phyloP scores from a whole-genome alignment of 2,797 vertebrate species.

The Neosilurus hyrtlii region DNA sequence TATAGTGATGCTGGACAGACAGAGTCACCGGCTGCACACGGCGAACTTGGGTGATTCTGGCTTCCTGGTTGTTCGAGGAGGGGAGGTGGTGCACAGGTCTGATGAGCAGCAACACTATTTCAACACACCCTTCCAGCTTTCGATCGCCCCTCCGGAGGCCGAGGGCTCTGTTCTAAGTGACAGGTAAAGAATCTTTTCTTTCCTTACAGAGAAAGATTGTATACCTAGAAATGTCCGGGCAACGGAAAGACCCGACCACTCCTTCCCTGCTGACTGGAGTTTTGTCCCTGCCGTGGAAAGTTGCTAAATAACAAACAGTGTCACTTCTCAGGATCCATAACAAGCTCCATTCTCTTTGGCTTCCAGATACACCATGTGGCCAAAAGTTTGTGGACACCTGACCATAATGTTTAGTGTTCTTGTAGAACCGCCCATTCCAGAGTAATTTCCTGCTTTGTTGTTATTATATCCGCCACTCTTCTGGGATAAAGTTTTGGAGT shows the following conservation, averaged over 20 bases:
- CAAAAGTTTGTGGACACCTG: neutral
- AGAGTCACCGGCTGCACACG: constrained; percentile 89
- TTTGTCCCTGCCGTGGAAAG: neutral
- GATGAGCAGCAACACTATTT: constrained; percentile 99
- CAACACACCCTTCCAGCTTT: constrained; percentile 98
- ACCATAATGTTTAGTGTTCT: neutral
- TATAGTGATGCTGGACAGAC: constrained; percentile 92
- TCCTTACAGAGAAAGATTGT: neutral
- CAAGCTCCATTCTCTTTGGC: neutral
- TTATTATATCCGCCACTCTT: too few species aligned
- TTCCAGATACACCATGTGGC: neutral
- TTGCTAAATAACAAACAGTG: neutral
- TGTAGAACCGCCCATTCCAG: neutral
- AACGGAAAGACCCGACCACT: neutral
- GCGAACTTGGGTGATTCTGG: constrained; percentile 96
- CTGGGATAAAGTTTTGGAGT: neutral
- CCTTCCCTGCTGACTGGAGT: constrained; percentile 1
- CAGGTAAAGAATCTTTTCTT: constrained; percentile 76
- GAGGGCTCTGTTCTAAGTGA: constrained; percentile 93
- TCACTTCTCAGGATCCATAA: neutral
- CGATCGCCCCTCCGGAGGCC: constrained; percentile 90
- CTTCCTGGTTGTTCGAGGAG: constrained; percentile 91
- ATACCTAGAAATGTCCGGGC: neutral
- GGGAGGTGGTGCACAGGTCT: constrained; percentile 94
- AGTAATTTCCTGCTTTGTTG: neutral